Evolutionary conservation across 2,888 invertebrate genomes (phyloP).

Genomic region (Conistra vaccinii): DNA sequence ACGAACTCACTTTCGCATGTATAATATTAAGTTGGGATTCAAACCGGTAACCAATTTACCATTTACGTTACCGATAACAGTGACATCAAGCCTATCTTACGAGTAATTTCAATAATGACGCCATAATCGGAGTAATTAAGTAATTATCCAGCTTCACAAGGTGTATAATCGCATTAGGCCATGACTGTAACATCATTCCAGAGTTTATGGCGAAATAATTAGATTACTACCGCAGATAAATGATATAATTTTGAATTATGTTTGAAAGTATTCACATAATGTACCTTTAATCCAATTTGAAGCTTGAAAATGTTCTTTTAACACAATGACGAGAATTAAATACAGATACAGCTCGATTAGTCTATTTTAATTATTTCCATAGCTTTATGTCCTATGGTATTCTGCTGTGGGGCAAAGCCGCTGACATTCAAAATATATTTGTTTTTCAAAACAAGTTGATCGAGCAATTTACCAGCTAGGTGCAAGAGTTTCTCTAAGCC

Average conservation of each 20-base stretch:
- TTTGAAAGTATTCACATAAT: conserved; percentile 11
- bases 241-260: conserved; percentile 38
- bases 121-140: conserved; percentile 32
- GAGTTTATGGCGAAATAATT: conserved; percentile 43
- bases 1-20: too few species aligned
- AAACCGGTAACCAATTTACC: background rate
- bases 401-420: too few species aligned
- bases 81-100: background rate
- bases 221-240: conserved; percentile 36
- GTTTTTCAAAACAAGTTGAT: too few species aligned
- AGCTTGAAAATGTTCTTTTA: conserved; percentile 1
- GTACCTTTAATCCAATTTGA: conserved; percentile 16
- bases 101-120: conserved; percentile 25
- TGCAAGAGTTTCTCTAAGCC: too few species aligned
- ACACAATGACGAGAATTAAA: too few species aligned
- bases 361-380: too few species aligned
- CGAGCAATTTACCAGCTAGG: too few species aligned
- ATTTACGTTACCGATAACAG: background rate
- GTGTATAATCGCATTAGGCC: conserved; percentile 50
- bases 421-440: too few species aligned
- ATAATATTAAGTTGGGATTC: too few species aligned
- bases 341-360: too few species aligned
- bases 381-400: too few species aligned
- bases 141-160: conserved; percentile 39
- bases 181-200: conserved; percentile 32